Base-by-base conservation (phyloP, 92 coral and sea anemone species). In the Muricea muricata region DNA sequence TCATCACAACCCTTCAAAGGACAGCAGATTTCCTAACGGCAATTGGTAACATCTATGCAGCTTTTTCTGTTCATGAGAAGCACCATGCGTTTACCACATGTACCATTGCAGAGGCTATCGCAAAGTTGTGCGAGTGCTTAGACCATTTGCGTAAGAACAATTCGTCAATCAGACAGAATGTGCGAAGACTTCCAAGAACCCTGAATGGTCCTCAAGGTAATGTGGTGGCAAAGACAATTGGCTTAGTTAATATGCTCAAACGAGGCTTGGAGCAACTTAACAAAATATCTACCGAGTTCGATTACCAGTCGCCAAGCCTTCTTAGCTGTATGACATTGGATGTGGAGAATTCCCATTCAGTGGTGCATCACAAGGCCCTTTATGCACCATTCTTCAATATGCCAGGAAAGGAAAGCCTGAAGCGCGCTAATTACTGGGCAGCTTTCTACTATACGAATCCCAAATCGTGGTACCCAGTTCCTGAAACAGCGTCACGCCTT, bases 391-490 rank as follows among this genome's bases (percentile, higher is more conserved):
- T 60, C 7, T 24, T 0, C 68, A 60, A 21, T 60, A 60, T 21
- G 33, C 68, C 68, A 13, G 34, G 33, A 60, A 60, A 60, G 32
- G 66, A 58, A 58, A 58, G 66, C 66, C 66, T 58, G 24, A 58
- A 58, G 66, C 66, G 32, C 20, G 24, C 66, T 32, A 58, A 58
- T 58, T 32, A 58, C 66, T 58, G 66, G 66, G 66, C 66, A 58
- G 66, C 81, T 41, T 28, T 55, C 39, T 81, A 71, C 40, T 73
- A 54, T 48, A 87, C 58, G 35, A 55, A 82, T 60, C 75, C 80
- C 4, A 39, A 81, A n/a, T 85, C 92, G 15, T 89, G 92, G 87
- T 89, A 89, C 48, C 84, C 78, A 33, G 60, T 73, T 15, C 84
- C 83, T 28, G 83, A 84, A 34, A 33, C 86, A 32, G 75, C 89